Base-by-base conservation (phyloP, 2,797 vertebrate genomes). In the Chromobotia macracanthus region DNA sequence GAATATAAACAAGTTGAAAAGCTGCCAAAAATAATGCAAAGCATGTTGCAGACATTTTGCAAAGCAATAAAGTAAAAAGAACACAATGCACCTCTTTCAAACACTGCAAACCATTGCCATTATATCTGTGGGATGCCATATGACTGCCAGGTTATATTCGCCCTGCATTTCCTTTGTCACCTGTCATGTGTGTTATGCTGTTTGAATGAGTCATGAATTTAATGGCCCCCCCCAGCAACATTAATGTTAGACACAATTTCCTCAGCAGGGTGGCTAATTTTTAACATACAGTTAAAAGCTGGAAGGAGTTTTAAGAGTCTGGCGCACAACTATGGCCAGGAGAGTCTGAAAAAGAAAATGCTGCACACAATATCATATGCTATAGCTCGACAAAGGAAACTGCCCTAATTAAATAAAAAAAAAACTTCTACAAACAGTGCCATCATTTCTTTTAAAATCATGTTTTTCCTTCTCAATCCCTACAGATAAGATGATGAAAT, bases 301-400 rank as follows among this genome's bases (percentile, higher is more conserved):
- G 31, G 5, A 19, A 13, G 53, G 53, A 58, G 53, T 11, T n/a
- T 75, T 51, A 2, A 18, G 16, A 51, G 16, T 51, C 50, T 51
- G 50, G n/a, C 5, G 50, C 50, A 3, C n/a, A n/a, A 51, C 46
- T 50, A 2, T 16, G 15, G 38, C 38, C 38, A 41, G 38, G 38
- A 41, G 38, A 41, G 38, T 41, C 7, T 41, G 38, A 41, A 41
- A 41, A 41, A 10, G 38, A 41, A 41, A 41, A 9, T 41, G 5
- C 1, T 41, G 38, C 7, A 9, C 0, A 3, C 31, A 31, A 31
- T 31, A 31, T 31, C 85, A 81, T n/a, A n/a, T 87, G 82, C 88
- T 86, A 86, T 70, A 71, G 61, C n/a, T 61, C 6, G 3, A 46
- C 16, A 50, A 53, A 77, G 72, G 38, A 84, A 75, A 80, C 67